A percentile compares a stretch with the other conserved stretches of the same genome.
phyloP scores from a whole-genome alignment of 2,888 invertebrate genomes.

The Sepiola atlantica region DNA sequence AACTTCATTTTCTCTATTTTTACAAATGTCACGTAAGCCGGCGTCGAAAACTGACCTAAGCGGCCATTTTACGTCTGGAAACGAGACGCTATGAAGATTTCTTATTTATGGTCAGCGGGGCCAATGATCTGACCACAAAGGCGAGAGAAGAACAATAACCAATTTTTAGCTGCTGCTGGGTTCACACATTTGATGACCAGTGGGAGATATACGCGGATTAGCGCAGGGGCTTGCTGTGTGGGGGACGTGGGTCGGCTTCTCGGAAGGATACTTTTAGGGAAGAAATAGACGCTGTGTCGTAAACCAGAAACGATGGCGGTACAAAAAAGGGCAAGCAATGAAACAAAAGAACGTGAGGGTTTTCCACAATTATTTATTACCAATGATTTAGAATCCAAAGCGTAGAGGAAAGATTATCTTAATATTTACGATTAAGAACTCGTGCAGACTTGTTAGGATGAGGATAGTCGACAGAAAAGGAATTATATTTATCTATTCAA shows the following conservation, averaged over 20 bases:
- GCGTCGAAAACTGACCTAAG: not conserved
- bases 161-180: not conserved
- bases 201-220: not conserved
- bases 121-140: not conserved
- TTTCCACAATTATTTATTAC: too few relatives aligned
- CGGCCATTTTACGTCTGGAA: not conserved
- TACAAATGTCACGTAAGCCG: not conserved
- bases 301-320: not conserved
- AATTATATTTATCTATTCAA: too few relatives aligned
- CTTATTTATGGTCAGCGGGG: not conserved
- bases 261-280: not conserved
- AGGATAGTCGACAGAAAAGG: too few relatives aligned
- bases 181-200: not conserved
- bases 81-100: not conserved
- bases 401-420: too few relatives aligned
- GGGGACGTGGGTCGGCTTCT: not conserved
- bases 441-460: too few relatives aligned
- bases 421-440: too few relatives aligned
- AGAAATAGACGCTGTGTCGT: not conserved
- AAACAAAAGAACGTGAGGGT: not conserved
- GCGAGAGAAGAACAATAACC: not conserved
- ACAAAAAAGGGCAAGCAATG: not conserved
- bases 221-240: not conserved
- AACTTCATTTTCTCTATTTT: not conserved
- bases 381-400: too few relatives aligned